Evolutionary conservation across 1,140 invertebrate species (phyloP), one percentile per base, ranked within the genome.

Genomic region (Drosophila willistoni): DNA sequence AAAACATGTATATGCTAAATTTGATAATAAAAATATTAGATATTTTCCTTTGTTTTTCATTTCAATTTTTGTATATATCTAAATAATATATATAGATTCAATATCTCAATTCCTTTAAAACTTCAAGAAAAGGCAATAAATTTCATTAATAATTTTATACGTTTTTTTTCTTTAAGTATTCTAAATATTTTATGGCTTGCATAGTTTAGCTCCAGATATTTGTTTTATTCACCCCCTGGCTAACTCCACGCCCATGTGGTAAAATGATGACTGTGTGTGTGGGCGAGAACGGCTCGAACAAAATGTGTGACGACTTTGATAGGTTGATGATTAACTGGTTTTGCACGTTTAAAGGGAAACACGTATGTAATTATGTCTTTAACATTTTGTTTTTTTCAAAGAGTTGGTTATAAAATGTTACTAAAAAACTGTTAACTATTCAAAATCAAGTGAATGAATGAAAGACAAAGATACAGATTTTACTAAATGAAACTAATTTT

Each of bases 301-400:
- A 51, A 10, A 22, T 51, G 17, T 51, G 44, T 51, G 17, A 51
- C 13, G 44, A 51, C 17, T 51, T 51, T 51, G 44, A 51, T 51
- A 51, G 12, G 44, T n/a, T 22, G 44, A 51, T 51, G 44, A 51
- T 51, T 51, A 51, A 51, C 44, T 51, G 44, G 44, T 51, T 22
- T 51, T 51, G 17, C 44, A 51, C 10, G 17, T 19, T 51, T 51
- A 51, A 51, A 51, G 9, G 19, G 44, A n/a, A 51, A 19, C 44
- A 12, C 1, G 44, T 51, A 22, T 51, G 17, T 51, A 51, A 51
- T 51, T 51, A 51, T 51, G 44, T 12, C 44, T 51, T 51, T 17
- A 47, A 19, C 14, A 17, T 47, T 47, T 17, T 47, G 44, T 19
- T 47, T 47, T 47, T 47, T 17, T 7, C 34, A 36, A 36, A 39